Evolutionary conservation across 2,797 vertebrate genomes (phyloP).

Genomic region (Clarias laeviceps): DNA sequence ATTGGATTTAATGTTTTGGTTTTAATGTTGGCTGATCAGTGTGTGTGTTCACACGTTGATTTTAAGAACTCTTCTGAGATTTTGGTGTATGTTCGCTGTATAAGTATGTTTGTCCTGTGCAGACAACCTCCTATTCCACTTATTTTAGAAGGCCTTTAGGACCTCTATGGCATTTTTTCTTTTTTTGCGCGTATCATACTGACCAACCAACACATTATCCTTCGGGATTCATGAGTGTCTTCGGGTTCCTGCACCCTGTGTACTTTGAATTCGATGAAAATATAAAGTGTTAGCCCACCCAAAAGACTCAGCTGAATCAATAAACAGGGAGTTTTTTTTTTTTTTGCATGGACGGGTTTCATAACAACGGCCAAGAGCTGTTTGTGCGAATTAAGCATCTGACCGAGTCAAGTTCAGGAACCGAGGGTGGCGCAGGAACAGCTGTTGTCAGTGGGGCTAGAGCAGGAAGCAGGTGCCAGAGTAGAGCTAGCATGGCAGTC

Average conservation of each 20-base stretch:
- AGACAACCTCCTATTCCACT: conserved; percentile 7
- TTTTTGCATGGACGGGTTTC: conserved; percentile 16
- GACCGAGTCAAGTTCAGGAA: conserved; percentile 20
- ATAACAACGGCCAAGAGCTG: conserved; percentile 45
- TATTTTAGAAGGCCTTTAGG: conserved; percentile 19
- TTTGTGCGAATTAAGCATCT: conserved; percentile 40
- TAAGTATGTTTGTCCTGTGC: background rate
- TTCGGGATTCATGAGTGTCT: background rate
- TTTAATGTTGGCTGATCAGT: too few relatives aligned
- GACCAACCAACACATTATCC: background rate
- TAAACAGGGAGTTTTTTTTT: conserved; percentile 31
- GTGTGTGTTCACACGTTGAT: background rate
- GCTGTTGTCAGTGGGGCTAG: conserved; percentile 40
- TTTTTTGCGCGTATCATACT: background rate
- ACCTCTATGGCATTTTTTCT: background rate
- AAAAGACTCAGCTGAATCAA: conserved; percentile 57
- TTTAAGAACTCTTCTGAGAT: conserved; percentile 18
- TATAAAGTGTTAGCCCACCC: conserved; percentile 31
- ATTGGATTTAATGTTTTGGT: too few relatives aligned
- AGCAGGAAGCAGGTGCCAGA: conserved; percentile 50
- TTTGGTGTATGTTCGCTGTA: background rate
- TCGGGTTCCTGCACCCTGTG: background rate
- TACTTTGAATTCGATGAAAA: conserved; percentile 43
- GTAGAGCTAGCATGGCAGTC: conserved; percentile 31
- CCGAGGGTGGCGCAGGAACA: conserved; percentile 22